Percentiles rank a stretch among this genome's conserved stretches.
These are phyloP conservation scores for Mycetomoellerius zeteki DNA, from an alignment of 1,140 invertebrate genomes.

Conservation along the genomic window DNA sequence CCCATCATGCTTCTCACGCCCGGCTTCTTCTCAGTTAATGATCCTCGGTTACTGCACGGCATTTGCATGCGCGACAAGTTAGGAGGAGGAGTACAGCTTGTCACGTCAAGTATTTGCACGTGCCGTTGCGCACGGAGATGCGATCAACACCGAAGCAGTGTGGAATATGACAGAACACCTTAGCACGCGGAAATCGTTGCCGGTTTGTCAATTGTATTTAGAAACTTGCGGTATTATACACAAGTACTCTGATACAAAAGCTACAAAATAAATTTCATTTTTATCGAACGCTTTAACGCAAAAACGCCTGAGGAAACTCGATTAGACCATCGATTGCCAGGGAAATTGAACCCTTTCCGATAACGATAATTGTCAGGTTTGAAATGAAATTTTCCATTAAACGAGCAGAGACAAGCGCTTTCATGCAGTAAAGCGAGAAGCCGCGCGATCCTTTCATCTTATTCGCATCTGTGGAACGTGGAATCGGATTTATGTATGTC, in stretches of 20 bases:
- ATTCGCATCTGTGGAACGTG: slow-evolving; percentile 42
- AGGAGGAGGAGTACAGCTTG: not conserved
- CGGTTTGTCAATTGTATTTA: slow-evolving; percentile 10
- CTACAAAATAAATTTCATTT: slow-evolving; percentile 20
- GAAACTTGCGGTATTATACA: not conserved
- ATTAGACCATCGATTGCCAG: slow-evolving; percentile 17
- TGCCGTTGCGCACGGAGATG: slow-evolving; percentile 5
- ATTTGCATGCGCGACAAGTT: slow-evolving; percentile 41
- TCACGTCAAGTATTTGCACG: slow-evolving; percentile 53
- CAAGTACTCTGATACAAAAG: not conserved
- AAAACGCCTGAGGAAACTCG: not conserved
- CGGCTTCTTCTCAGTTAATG: slow-evolving; percentile 45
- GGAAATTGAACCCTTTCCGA: not conserved
- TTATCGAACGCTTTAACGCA: not conserved
- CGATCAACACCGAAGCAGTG: not conserved
- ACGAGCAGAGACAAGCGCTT: not conserved
- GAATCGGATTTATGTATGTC: slow-evolving; percentile 69
- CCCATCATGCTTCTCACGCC: slow-evolving; percentile 10
- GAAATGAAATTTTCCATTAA: slow-evolving; percentile 65
- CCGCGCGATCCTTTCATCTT: slow-evolving; percentile 29
- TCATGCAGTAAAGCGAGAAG: not conserved
- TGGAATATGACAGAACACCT: not conserved
- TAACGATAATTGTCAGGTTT: slow-evolving; percentile 24
- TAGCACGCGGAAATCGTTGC: not conserved
- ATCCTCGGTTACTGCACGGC: slow-evolving; percentile 38